Conservation (phyloP, 2,888 invertebrate species). For the Caenorhabditis sp. region DNA sequence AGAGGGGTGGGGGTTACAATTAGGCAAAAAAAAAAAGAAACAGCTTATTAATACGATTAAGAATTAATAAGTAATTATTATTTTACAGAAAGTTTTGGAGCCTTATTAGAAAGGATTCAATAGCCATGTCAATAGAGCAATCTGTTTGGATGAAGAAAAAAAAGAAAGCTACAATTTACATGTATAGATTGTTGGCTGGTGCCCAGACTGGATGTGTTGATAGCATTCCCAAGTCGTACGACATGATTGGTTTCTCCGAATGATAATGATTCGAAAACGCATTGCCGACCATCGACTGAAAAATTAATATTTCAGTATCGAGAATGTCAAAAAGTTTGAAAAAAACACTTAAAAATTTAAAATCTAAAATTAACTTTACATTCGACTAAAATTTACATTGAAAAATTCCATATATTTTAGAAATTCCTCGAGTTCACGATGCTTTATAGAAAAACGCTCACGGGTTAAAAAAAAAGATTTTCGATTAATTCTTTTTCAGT, state of each 20-base stretch:
- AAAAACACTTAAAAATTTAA: no score
- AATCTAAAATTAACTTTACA: no score
- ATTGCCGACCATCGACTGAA: background rate
- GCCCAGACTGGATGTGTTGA: slow-evolving; percentile 37
- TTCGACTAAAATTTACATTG: no score
- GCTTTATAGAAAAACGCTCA: no score
- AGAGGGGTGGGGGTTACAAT: no score
- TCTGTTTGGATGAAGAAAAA: background rate
- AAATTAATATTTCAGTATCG: no score
- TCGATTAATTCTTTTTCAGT: background rate
- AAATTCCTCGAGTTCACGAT: no score
- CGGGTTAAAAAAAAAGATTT: no score
- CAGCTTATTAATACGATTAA: slow-evolving; percentile 4
- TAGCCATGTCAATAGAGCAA: slow-evolving; percentile 13
- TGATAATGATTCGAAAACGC: slow-evolving; percentile 5
- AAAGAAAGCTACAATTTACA: background rate
- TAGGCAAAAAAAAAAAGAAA: background rate
- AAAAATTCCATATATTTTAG: no score
- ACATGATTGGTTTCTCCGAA: background rate
- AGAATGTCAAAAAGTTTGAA: no score
- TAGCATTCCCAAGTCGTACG: slow-evolving; percentile 24
- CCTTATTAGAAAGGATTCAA: slow-evolving; percentile 13
- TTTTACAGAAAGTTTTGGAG: slow-evolving; percentile 15
- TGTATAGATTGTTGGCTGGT: slow-evolving; percentile 6
- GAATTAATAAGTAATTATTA: slow-evolving; percentile 6